Evolutionary conservation across 2,888 invertebrate genomes (phyloP).

Genomic region (Villa cingulata): DNA sequence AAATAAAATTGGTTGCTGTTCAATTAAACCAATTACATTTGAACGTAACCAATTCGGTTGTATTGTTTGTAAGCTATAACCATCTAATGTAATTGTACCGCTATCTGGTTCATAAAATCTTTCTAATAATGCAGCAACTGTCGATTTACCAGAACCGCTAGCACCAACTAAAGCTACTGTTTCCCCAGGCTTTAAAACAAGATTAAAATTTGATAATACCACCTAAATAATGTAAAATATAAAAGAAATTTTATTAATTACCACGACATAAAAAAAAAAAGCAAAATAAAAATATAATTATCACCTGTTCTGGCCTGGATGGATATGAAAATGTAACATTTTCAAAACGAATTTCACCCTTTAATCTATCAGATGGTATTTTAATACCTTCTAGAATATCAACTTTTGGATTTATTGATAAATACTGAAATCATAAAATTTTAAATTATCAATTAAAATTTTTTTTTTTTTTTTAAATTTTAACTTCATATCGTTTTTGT

Average conservation of each 20-base stretch:
- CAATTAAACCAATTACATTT: constrained; percentile 70
- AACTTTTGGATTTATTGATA: constrained; percentile 56
- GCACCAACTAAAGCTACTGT: constrained; percentile 86
- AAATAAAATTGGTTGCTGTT: constrained; percentile 90
- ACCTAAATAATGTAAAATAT: constrained; percentile 32
- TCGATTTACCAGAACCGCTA: constrained; percentile 92
- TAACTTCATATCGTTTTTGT: neutral
- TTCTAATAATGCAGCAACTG: constrained; percentile 77
- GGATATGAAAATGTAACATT: constrained; percentile 85
- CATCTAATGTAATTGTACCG: constrained; percentile 33
- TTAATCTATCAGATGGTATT: constrained; percentile 55
- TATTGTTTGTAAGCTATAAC: constrained; percentile 29
- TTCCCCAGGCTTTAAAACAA: constrained; percentile 72
- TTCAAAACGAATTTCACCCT: constrained; percentile 71
- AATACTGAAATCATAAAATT: constrained; percentile 43
- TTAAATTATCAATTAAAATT: neutral
- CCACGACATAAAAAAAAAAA: neutral
- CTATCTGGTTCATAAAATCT: constrained; percentile 44
- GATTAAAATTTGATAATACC: constrained; percentile 69
- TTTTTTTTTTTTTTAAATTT: neutral
- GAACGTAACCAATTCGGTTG: constrained; percentile 71
- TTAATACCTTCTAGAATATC: constrained; percentile 50
- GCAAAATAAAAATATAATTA: constrained; percentile 7
- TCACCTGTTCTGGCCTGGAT: constrained; percentile 53
- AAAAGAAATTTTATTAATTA: neutral